Conservation (phyloP, 2,888 invertebrate genomes). For the Mesodorylaimus sp. region DNA sequence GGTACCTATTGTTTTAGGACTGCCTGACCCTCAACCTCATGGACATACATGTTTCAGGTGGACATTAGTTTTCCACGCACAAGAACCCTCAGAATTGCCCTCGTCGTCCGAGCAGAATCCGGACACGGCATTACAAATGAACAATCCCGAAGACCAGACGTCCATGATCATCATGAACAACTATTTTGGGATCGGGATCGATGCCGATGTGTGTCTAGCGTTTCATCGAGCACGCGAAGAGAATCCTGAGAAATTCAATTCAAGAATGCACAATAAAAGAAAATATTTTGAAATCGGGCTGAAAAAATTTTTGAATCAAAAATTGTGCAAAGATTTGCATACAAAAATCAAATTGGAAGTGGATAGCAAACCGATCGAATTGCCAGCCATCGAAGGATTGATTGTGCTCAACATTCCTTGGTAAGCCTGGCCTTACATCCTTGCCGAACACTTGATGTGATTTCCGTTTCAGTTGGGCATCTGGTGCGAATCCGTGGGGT, state of each 20-base stretch:
- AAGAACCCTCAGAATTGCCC: conserved; percentile 35
- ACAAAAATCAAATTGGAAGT: conserved; percentile 85
- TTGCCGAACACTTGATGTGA: neutral
- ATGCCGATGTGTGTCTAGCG: conserved; percentile 93
- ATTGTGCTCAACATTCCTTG: conserved; percentile 97
- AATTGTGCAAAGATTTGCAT: conserved; percentile 81
- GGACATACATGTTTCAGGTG: conserved; percentile 14
- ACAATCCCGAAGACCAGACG: conserved; percentile 66
- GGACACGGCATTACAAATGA: neutral
- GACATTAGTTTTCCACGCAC: conserved; percentile 79
- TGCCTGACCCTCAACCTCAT: neutral
- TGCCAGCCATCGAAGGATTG: conserved; percentile 83
- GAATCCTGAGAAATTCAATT: conserved; percentile 94
- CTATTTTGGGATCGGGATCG: conserved; percentile 98
- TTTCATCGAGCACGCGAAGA: conserved; percentile 98
- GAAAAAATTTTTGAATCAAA: conserved; percentile 83
- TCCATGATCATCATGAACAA: conserved; percentile 99
- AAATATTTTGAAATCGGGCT: conserved; percentile 94
- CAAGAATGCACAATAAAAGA: conserved; percentile 83
- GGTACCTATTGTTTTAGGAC: conserved; percentile 23
- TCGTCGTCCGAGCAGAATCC: conserved; percentile 13
- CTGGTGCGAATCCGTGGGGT: conserved; percentile 98
- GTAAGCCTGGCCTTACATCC: conserved; percentile 41
- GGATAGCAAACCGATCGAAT: conserved; percentile 79
- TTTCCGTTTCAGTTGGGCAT: conserved; percentile 64